Evolutionary conservation across 2,888 invertebrate genomes (phyloP), one percentile per base, ranked within the genome.

Genomic region (Monochamus alternatus): DNA sequence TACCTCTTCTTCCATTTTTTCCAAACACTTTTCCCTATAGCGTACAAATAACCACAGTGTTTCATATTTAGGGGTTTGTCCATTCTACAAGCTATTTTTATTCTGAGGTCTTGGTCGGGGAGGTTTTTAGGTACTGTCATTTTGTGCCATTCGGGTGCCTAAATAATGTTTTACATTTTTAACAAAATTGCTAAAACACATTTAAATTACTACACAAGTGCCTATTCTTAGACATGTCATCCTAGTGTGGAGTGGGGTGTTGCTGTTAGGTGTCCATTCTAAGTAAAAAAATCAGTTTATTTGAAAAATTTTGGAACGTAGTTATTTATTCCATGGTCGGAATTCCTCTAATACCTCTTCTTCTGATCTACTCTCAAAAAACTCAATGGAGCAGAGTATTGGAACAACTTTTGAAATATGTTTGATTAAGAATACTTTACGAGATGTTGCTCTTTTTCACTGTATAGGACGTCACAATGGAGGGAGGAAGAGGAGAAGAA

Each of bases 11-110:
- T 99, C 98, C 99, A 99, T 88, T 99, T 99, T 87, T 99, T 98
- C 99, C 99, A 99, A 2, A 98, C 98, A 76, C 94, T 94, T 90
- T 98, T 98, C 67, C 99, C 97, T 85, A 97, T 93, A n/a, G 96
- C 96, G 89, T 96, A 97, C 64, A 97, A 91, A 88, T 97, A 94
- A 5, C 95, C 95, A 89, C 99, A 99, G 89, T 99, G 99, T 88
- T 99, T 99, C 96, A 99, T 97, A 89, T 99, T 99, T 80, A 98
- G 92, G 10, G 99, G 99, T 88, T 98, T 99, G 88, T 99, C 99
- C 95, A 99, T 98, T 80, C 98, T 92, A 87, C 99, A 98, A 14
- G 98, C 98, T 79, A 99, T 97, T 90, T 98, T 98, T 85, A 99
- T 99, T 85, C 95, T 94, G 74, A 99, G 91, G 90, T 98, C 98